Base-by-base conservation (phyloP, 37 sponge, comb jelly and placozoan genomes). In the Halichondria panicea region DNA sequence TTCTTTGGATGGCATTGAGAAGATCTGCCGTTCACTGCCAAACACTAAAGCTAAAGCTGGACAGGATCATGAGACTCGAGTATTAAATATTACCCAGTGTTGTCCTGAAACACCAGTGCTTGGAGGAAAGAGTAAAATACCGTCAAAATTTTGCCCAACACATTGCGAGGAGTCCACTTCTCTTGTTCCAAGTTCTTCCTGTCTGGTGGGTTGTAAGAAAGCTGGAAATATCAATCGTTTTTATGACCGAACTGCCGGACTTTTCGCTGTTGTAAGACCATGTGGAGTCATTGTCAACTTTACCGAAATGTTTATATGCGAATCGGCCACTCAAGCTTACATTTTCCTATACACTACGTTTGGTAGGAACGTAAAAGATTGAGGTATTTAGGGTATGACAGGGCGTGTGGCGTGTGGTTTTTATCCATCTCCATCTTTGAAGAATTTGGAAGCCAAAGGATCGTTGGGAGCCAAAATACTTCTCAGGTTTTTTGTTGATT, bases 231-330 rank as follows among this genome's bases (percentile, higher is more conserved):
- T 73, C 25, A 55, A 73, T 15, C 32, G 28, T 21, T 73, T 59
- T 38, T 39, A 38, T 28, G 60, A 73, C 60, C 35, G 74, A 2
- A 73, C 74, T 35, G 74, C 74, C 7, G 74, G 74, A 2, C 5
- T 73, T 38, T 2, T 58, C 4, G 74, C 74, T 4, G 12, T 58
- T 1, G 74, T 73, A 18, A 72, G 73, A 55, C 73, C 73, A 34
- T 72, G 73, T 55, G 73, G 74, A 33, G 40, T 73, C 43, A 37
- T 73, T 73, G 74, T 73, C 3, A 73, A 73, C 27, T 73, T 73
- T 58, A 36, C 27, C 7, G 74, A 73, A 27, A 73, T 73, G 74
- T 73, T 42, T 31, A 73, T 43, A 2, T 73, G 74, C 36, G 74
- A 73, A 39, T 56, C 60, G 15, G 42, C 60, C 1, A 73, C 74